phyloP scores from a whole-genome alignment of 1,140 invertebrate species.

The Drosophila mayri region DNA sequence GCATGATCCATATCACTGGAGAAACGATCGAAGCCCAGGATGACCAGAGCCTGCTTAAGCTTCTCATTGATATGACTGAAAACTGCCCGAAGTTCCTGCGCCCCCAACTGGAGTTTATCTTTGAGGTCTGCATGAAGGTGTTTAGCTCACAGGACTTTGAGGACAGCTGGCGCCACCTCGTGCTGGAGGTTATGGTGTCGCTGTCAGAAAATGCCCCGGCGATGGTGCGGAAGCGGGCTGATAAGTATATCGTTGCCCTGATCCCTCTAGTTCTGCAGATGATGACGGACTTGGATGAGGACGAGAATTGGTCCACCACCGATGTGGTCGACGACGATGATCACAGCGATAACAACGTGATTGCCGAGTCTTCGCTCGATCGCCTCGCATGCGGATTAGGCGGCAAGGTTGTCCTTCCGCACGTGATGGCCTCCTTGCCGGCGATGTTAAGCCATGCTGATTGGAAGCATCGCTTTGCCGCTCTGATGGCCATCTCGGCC shows the following conservation, averaged over 20 bases:
- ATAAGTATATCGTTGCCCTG: conserved; percentile 91
- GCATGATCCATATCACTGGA: conserved; percentile 88
- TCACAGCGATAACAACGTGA: conserved; percentile 95
- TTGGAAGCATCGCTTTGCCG: conserved; percentile 96
- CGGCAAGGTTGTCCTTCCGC: conserved; percentile 97
- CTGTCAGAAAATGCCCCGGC: conserved; percentile 97
- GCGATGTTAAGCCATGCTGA: conserved; percentile 93
- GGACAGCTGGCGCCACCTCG: conserved; percentile 95
- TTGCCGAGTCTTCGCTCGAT: conserved; percentile 98
- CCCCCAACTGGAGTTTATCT: conserved; percentile 93
- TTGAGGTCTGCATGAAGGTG: conserved; percentile 96
- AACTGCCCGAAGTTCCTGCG: conserved; percentile 96
- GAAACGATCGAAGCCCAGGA: conserved; percentile 92
- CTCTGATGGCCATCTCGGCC: conserved; percentile 98
- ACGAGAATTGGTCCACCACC: conserved; percentile 90
- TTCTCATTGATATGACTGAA: conserved; percentile 97
- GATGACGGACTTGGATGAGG: conserved; percentile 97
- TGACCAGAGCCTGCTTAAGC: conserved; percentile 96
- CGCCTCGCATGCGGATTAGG: conserved; percentile 97
- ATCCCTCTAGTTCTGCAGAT: conserved; percentile 95
- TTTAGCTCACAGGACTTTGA: conserved; percentile 90
- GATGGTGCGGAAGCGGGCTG: conserved; percentile 96
- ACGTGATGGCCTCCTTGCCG: conserved; percentile 94
- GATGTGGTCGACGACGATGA: conserved; percentile 94
- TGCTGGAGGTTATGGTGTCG: conserved; percentile 97